Evolutionary conservation across 64 coral and sea anemone genomes (phyloP).

Genomic region (Actinia tenebrosa): DNA sequence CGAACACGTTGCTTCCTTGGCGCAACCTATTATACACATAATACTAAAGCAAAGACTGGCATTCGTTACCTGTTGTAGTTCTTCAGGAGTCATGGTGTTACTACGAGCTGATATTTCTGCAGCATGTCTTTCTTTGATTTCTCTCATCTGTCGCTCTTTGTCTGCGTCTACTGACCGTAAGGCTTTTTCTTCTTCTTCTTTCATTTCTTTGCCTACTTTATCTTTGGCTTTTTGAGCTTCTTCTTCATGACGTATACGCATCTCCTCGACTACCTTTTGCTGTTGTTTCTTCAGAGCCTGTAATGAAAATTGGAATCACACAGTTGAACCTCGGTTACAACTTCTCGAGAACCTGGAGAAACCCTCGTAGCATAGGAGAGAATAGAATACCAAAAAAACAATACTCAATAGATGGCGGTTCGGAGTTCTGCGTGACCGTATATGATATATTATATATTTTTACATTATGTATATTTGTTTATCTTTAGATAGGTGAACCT

Average conservation of each 20-base stretch:
- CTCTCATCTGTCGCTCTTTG: slow-evolving; percentile 58
- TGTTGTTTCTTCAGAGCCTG: slow-evolving; percentile 81
- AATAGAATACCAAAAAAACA: too few relatives aligned
- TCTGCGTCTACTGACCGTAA: slow-evolving; percentile 47
- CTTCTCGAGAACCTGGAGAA: too few relatives aligned
- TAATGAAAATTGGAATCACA: background rate
- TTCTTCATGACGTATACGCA: slow-evolving; percentile 68
- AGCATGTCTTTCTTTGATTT: slow-evolving; percentile 83
- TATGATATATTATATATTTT: too few relatives aligned
- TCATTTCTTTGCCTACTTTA: slow-evolving; percentile 57
- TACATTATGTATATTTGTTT: too few relatives aligned
- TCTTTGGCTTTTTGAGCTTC: slow-evolving; percentile 55
- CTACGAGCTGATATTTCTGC: slow-evolving; percentile 65
- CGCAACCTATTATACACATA: background rate
- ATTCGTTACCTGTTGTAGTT: slow-evolving; percentile 64
- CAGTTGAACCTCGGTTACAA: background rate
- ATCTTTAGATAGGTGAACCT: too few relatives aligned
- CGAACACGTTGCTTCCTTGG: too few relatives aligned
- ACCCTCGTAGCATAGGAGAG: too few relatives aligned
- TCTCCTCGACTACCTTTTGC: slow-evolving; percentile 68
- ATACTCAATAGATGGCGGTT: too few relatives aligned
- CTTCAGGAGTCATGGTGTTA: slow-evolving; percentile 76
- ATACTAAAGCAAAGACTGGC: background rate
- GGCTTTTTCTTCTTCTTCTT: slow-evolving; percentile 37
- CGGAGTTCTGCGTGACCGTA: too few relatives aligned